phyloP scores from a whole-genome alignment of 2,113 vertebrate species.

The Microcebus tavaratra region DNA sequence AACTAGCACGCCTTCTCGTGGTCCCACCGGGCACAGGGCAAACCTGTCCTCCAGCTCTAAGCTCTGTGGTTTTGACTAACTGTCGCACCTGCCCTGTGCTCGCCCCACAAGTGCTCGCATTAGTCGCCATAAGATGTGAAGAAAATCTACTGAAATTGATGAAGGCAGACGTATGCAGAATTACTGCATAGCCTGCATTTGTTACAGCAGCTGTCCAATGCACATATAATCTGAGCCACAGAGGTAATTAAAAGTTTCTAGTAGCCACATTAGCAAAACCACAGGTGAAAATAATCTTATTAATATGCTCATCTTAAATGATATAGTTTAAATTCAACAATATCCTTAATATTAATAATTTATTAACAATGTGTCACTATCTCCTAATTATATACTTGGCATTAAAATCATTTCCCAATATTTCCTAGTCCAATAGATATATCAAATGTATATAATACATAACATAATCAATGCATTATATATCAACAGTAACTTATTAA shows the following conservation, averaged over 20 bases:
- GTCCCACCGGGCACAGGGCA: background rate
- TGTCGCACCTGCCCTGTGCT: accelerated
- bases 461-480: background rate
- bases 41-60: background rate
- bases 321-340: background rate
- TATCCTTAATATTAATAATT: background rate
- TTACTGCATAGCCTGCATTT: background rate
- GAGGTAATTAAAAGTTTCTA: background rate
- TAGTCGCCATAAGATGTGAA: accelerated
- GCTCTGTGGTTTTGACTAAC: background rate
- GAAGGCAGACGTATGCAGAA: background rate
- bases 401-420: background rate
- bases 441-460: background rate
- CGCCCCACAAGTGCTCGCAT: accelerated
- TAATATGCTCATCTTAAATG: background rate
- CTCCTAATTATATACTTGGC: background rate
- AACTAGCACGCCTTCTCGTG: accelerated
- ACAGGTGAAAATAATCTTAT: background rate
- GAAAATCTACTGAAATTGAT: background rate
- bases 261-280: background rate
- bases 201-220: background rate
- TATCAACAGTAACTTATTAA: background rate
- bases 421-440: background rate
- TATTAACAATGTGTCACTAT: background rate
- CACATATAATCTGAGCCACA: background rate